Conservation (phyloP, 2,113 vertebrate species). For the Donacobius atricapilla region DNA sequence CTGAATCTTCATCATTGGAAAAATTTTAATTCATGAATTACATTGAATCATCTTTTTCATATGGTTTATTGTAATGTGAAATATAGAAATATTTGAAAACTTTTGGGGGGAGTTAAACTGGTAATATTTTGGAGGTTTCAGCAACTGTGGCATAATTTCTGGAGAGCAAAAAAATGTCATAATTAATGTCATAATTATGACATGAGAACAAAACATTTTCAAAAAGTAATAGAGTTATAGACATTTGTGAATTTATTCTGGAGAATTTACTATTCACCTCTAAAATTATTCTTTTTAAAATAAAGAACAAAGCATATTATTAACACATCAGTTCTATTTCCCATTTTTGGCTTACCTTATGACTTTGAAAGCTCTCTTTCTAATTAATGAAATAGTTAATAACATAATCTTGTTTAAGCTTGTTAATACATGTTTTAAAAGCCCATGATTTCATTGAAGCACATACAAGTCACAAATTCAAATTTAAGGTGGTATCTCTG, state of each 20-base stretch:
- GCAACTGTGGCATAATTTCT: background rate
- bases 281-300: background rate
- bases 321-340: slow-evolving; percentile 24
- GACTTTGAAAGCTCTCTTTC: background rate
- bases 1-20: background rate
- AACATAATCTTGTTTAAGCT: background rate
- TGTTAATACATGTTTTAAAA: slow-evolving; percentile 1
- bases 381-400: slow-evolving; percentile 48
- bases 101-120: background rate
- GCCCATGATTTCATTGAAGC: background rate
- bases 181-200: background rate
- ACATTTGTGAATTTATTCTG: background rate
- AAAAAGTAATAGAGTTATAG: background rate
- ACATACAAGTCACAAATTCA: background rate
- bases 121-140: background rate
- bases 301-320: background rate
- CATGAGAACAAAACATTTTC: background rate
- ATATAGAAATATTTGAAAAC: background rate
- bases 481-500: background rate
- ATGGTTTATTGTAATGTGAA: background rate
- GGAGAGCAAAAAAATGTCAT: background rate
- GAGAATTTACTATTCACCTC: background rate
- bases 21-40: background rate
- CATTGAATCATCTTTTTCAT: background rate
- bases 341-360: background rate